These are phyloP conservation scores for Isichthys henryi DNA, from an alignment of 2,113 vertebrate genomes.

Conservation along the genomic window DNA sequence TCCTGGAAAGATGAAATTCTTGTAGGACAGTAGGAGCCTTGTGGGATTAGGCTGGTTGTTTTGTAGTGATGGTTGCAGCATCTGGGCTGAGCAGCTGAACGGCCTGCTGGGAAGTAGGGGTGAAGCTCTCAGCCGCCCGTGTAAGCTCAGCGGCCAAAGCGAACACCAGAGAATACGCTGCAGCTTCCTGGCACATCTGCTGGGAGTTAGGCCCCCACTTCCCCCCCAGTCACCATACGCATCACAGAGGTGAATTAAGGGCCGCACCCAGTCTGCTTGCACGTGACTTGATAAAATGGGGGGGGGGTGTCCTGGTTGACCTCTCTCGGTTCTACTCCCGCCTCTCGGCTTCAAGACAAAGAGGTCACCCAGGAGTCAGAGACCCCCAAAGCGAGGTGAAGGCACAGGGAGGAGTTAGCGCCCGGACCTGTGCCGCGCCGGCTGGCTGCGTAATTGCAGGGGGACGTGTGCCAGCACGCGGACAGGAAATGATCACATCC, in stretches of 20 bases:
- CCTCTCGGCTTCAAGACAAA: slow-evolving; percentile 43
- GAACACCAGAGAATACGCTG: slow-evolving; percentile 28
- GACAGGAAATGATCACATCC: slow-evolving; percentile 76
- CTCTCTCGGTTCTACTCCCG: slow-evolving; percentile 35
- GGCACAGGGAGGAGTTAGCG: slow-evolving; percentile 50
- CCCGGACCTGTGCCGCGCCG: slow-evolving; percentile 53
- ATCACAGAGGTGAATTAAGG: neutral
- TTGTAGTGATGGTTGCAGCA: neutral
- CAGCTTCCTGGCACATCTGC: slow-evolving; percentile 54
- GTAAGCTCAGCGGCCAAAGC: neutral
- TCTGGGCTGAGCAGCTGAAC: neutral
- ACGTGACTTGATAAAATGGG: slow-evolving; percentile 39
- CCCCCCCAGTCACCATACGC: slow-evolving; percentile 36
- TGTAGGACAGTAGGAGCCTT: neutral
- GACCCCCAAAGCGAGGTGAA: slow-evolving; percentile 52
- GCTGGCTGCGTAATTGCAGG: slow-evolving; percentile 61
- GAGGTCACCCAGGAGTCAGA: slow-evolving; percentile 37
- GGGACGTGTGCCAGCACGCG: slow-evolving; percentile 55
- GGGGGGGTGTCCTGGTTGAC: slow-evolving; percentile 22
- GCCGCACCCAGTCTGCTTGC: slow-evolving; percentile 18
- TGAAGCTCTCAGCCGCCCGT: neutral
- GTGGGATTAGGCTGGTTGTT: neutral
- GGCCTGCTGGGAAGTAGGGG: neutral
- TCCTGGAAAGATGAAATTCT: neutral
- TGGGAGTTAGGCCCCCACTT: slow-evolving; percentile 48